Base-by-base conservation (phyloP, 64 coral and sea anemone genomes). In the Porites lutea region DNA sequence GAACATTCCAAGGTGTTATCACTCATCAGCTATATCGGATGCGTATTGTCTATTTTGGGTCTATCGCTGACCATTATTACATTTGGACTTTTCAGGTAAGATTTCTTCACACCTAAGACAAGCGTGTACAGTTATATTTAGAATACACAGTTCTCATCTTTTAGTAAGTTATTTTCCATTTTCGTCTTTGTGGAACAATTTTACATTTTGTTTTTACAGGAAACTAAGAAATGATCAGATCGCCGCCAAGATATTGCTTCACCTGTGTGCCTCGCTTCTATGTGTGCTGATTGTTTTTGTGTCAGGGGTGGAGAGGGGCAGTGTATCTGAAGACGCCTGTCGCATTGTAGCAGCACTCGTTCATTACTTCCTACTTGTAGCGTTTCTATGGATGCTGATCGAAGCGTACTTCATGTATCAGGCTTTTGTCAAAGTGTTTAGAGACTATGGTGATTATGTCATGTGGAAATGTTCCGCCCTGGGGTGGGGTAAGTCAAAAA, bases 261-360 rank as follows among this genome's bases (percentile, higher is more conserved):
- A 98, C 2, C 88, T 98, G 75, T 98, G 97, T 55, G 73, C 82
- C 52, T 91, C 97, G 12, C 87, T 98, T 66, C 83, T 95, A 11
- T 98, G 94, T 78, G 97, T 98, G 21, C 68, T 98, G 72, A 90
- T 98, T 13, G 97, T 98, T n/a, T 98, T 98, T 77, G 86, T 96
- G 5, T 61, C 82, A 54, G 97, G 97, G 43, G 88, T 95, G 57
- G 97, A 98, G 64, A 73, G 93, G 60, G 89, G 87, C 18, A 70
- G 76, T 62, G 69, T 92, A 52, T 87, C 87, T 57, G 65, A 93
- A 52, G 20, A 96, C 75, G 89, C 73, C 61, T 98, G 97, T 85
- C 91, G 86, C 12, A 48, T 98, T 13, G 94, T 98, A 5, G 97
- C 97, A 13, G 94, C 93, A 4, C 68, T 98, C 2, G 68, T 96